Evolutionary conservation across 1,140 invertebrate species (phyloP).

Genomic region (Trinorchestia longiramus): DNA sequence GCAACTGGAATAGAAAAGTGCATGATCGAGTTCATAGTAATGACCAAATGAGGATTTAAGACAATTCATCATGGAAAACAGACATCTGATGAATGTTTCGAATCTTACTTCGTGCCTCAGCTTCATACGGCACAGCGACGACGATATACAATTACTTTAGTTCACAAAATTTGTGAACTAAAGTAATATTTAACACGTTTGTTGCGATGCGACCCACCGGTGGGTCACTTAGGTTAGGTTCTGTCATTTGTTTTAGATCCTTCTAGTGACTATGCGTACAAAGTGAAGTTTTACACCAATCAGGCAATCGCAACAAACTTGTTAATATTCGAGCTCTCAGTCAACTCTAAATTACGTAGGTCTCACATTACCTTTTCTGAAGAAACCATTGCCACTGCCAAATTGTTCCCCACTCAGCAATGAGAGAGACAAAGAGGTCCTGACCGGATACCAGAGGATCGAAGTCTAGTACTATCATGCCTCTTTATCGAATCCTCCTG

Average conservation of each 20-base stretch:
- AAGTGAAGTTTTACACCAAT: too few species aligned
- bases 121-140: not conserved
- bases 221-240: too few species aligned
- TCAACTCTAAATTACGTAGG: not conserved
- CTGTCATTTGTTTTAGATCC: too few species aligned
- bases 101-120: not conserved
- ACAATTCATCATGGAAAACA: not conserved
- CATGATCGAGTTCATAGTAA: not conserved
- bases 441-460: not conserved
- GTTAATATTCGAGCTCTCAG: not conserved
- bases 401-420: not conserved
- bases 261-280: too few species aligned
- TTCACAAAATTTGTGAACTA: not conserved
- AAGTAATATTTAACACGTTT: too few species aligned
- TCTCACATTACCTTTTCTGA: not conserved
- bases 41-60: not conserved
- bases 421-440: not conserved
- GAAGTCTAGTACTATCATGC: not conserved
- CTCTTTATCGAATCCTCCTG: not conserved
- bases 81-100: not conserved
- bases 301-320: too few species aligned
- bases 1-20: not conserved
- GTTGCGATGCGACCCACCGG: too few species aligned
- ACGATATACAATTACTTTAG: not conserved
- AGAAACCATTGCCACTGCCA: not conserved